Evolutionary conservation across 2,888 invertebrate species (phyloP).

Genomic region (Agrotis segetum): DNA sequence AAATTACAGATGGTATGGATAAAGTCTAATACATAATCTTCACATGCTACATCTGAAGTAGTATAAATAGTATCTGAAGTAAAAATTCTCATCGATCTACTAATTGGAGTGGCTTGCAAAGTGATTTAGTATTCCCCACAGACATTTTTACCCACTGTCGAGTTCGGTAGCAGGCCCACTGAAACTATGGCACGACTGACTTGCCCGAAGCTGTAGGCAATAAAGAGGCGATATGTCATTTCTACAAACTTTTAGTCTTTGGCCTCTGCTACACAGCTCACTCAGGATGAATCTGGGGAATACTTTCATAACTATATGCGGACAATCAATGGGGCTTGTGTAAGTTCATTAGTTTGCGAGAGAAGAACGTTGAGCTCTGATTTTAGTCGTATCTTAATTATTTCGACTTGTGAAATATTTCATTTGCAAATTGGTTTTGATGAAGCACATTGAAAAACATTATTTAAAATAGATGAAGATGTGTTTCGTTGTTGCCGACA

Average conservation of each 20-base stretch:
- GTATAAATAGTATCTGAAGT: too few species aligned
- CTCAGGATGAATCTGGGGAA: conserved; percentile 43
- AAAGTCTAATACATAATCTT: too few species aligned
- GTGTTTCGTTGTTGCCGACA: too few species aligned
- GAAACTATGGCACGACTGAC: background rate
- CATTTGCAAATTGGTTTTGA: too few species aligned
- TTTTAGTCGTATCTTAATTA: background rate
- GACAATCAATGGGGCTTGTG: conserved; percentile 39
- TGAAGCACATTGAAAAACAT: too few species aligned
- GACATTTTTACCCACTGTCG: background rate
- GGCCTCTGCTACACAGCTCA: conserved; percentile 22
- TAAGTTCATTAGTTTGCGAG: conserved; percentile 40
- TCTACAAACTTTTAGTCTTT: conserved; percentile 20
- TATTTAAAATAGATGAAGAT: too few species aligned
- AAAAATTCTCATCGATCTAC: too few species aligned
- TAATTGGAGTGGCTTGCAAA: too few species aligned
- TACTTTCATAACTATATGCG: conserved; percentile 52
- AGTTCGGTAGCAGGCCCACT: background rate
- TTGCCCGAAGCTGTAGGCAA: background rate
- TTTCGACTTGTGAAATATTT: too few species aligned
- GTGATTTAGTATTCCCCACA: too few species aligned
- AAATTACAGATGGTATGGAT: too few species aligned
- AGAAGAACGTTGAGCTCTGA: background rate
- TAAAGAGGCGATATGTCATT: background rate
- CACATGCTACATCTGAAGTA: too few species aligned